Conservation (phyloP, 2,797 vertebrate species). For the Scarus forsteni region DNA sequence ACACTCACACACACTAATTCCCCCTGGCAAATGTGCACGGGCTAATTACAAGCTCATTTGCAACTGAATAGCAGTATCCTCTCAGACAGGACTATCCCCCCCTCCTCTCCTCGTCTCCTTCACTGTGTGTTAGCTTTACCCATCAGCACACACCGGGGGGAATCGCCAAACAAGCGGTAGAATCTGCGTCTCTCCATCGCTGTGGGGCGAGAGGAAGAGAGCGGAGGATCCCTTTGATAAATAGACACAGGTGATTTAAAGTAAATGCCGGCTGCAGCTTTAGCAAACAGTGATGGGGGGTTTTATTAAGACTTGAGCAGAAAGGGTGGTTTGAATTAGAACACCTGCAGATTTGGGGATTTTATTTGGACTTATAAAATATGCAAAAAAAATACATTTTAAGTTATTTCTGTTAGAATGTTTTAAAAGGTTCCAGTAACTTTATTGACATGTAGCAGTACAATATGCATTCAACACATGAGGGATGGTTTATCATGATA, state of each 20-base stretch:
- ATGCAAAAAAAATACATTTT: too few relatives aligned
- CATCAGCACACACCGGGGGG: constrained; percentile 41
- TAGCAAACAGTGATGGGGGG: not conserved
- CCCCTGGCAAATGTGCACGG: constrained; percentile 80
- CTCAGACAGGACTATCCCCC: constrained; percentile 73
- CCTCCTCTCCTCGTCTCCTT: constrained; percentile 26
- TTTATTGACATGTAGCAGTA: too few relatives aligned
- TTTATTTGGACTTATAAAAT: too few relatives aligned
- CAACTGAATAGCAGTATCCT: constrained; percentile 82
- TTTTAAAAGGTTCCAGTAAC: too few relatives aligned
- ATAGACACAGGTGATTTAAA: constrained; percentile 53
- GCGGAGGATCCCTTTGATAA: constrained; percentile 30
- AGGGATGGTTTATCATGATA: too few relatives aligned
- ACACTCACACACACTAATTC: constrained; percentile 70
- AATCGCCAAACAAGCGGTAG: constrained; percentile 65
- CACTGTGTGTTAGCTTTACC: constrained; percentile 59
- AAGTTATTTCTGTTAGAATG: too few relatives aligned
- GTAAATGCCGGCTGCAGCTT: not conserved
- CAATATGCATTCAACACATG: too few relatives aligned
- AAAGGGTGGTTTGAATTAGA: too few relatives aligned
- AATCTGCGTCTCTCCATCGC: constrained; percentile 59
- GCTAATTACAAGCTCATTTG: constrained; percentile 87
- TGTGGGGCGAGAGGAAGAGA: constrained; percentile 26
- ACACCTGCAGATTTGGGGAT: too few relatives aligned
- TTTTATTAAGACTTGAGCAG: too few relatives aligned